Evolutionary conservation across 1,140 invertebrate species (phyloP).

Genomic region (Tyrophagus putrescentiae): DNA sequence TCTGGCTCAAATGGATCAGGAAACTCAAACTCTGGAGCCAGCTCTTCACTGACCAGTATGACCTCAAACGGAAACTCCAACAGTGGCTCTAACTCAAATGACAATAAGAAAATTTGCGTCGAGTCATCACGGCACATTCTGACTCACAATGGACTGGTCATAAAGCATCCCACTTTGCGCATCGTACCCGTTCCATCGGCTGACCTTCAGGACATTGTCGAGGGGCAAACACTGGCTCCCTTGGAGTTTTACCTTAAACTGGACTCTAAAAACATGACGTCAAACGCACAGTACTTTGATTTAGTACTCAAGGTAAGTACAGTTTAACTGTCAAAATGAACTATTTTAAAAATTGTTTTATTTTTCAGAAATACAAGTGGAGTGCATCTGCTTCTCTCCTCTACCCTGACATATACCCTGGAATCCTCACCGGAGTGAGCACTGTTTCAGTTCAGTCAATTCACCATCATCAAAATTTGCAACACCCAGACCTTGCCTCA

Average conservation of each 20-base stretch:
- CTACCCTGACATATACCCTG: slow-evolving; percentile 21
- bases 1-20: not conserved
- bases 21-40: not conserved
- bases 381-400: slow-evolving; percentile 12
- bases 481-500: not conserved
- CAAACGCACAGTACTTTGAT: slow-evolving; percentile 17
- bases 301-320: not conserved
- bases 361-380: slow-evolving; percentile 22
- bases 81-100: not conserved
- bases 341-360: not conserved
- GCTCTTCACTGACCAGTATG: not conserved
- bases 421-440: slow-evolving; percentile 16
- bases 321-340: slow-evolving; percentile 12
- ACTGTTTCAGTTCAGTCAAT: not conserved
- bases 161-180: slow-evolving; percentile 9
- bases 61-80: not conserved
- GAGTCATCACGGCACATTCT: not conserved
- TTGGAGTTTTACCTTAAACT: slow-evolving; percentile 14
- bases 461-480: not conserved
- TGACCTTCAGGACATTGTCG: not conserved
- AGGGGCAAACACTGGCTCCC: not conserved
- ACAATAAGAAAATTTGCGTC: not conserved
- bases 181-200: not conserved
- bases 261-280: slow-evolving; percentile 4
- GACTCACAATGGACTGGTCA: slow-evolving; percentile 6